Conservation (phyloP, 2,888 invertebrate genomes). For the Cryptocephalus primarius region DNA sequence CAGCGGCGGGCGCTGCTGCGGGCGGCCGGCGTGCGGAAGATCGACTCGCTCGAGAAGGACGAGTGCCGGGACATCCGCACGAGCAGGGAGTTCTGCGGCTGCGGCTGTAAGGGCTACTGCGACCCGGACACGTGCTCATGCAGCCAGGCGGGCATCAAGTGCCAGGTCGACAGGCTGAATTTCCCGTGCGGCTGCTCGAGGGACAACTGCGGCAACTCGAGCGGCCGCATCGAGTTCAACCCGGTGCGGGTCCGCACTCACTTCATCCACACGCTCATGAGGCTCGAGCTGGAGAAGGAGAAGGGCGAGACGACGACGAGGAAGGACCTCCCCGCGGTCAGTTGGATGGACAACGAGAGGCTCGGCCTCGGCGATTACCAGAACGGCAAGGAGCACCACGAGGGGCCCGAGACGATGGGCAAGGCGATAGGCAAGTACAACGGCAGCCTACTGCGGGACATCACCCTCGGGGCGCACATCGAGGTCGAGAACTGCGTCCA, state of each 20-base stretch:
- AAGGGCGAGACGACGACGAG: conserved; percentile 37
- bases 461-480: conserved; percentile 43
- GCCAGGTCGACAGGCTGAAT: conserved; percentile 91
- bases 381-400: conserved; percentile 8
- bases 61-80: conserved; percentile 87
- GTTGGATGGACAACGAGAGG: conserved; percentile 41
- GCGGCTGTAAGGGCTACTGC: conserved; percentile 85
- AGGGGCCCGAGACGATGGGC: conserved; percentile 34
- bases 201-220: conserved; percentile 85
- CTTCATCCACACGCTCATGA: conserved; percentile 94
- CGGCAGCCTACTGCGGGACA: conserved; percentile 41
- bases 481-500: conserved; percentile 56
- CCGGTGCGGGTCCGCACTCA: conserved; percentile 91
- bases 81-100: conserved; percentile 88
- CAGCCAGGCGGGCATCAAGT: conserved; percentile 90
- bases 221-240: conserved; percentile 93
- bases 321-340: conserved; percentile 38
- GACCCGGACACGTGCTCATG: conserved; percentile 94
- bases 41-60: conserved; percentile 86
- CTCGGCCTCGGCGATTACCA: conserved; percentile 26
- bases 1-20: conserved; percentile 79
- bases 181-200: conserved; percentile 95
- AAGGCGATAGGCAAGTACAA: conserved; percentile 30
- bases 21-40: conserved; percentile 88
- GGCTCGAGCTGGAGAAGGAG: conserved; percentile 66